A percentile compares a stretch with the other conserved stretches of the same genome.
Evolutionary conservation across 2,797 vertebrate genomes (phyloP).

Genomic region (Gila robusta): DNA sequence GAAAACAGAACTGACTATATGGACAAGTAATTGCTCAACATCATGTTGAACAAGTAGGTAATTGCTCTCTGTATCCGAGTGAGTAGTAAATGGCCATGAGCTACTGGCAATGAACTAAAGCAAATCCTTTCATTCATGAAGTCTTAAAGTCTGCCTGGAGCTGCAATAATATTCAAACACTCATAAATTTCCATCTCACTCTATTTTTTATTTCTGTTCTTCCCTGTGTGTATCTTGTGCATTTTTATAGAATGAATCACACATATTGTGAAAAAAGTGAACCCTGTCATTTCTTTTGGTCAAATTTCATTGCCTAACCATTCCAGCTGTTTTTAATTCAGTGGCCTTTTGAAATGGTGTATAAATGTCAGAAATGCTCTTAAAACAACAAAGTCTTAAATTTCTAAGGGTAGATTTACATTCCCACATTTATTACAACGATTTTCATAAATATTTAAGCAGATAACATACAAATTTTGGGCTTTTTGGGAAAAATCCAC

Average conservation of each 20-base stretch:
- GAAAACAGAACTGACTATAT: background rate
- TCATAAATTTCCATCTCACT: background rate
- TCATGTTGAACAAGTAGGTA: constrained; percentile 28
- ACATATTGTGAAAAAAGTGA: constrained; percentile 28
- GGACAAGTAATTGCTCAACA: constrained; percentile 29
- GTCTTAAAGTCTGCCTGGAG: constrained; percentile 30
- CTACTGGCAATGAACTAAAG: constrained; percentile 26
- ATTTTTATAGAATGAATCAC: constrained; percentile 38
- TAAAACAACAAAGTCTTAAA: background rate
- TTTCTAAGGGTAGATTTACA: background rate
- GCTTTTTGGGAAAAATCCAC: background rate
- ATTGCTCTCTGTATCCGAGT: constrained; percentile 31
- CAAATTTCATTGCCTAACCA: constrained; percentile 34
- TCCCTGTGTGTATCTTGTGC: background rate
- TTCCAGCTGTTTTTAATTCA: constrained; percentile 34
- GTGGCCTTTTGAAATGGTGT: constrained; percentile 44
- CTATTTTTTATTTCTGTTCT: background rate
- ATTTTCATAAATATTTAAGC: background rate
- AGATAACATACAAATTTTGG: background rate
- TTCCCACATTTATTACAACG: background rate
- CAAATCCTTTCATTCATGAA: constrained; percentile 28
- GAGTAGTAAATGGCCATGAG: constrained; percentile 45
- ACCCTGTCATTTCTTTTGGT: constrained; percentile 11
- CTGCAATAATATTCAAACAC: constrained; percentile 37
- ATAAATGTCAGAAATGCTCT: constrained; percentile 40